phyloP scores from a whole-genome alignment of 1,140 invertebrate genomes.

The Ceratina australensis region DNA sequence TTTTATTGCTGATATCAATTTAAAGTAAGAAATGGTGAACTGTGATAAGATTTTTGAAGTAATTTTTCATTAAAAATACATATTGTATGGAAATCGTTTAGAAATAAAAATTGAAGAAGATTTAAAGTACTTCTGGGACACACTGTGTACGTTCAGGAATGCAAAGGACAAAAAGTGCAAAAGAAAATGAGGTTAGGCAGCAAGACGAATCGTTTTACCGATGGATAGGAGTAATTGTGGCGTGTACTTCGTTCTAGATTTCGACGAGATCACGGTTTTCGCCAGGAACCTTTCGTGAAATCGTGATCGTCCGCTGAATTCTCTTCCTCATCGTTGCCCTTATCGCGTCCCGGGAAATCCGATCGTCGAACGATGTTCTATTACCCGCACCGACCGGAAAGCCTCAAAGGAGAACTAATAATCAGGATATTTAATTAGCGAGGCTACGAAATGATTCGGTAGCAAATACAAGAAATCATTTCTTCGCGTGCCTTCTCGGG shows the following conservation, averaged over 20 bases:
- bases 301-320: slow-evolving; percentile 4
- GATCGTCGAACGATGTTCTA: slow-evolving; percentile 14
- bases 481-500: no score
- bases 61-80: no score
- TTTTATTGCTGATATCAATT: no score
- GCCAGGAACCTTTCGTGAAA: background rate
- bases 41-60: no score
- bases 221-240: slow-evolving; percentile 13
- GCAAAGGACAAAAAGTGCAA: no score
- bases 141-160: background rate
- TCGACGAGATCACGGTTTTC: slow-evolving; percentile 11
- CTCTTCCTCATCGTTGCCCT: background rate
- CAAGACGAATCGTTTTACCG: slow-evolving; percentile 13
- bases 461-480: background rate
- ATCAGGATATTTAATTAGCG: slow-evolving; percentile 16
- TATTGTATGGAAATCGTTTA: no score
- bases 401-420: slow-evolving; percentile 23
- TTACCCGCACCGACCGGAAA: background rate
- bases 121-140: background rate
- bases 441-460: background rate
- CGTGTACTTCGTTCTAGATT: slow-evolving; percentile 18
- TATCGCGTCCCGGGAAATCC: slow-evolving; percentile 8
- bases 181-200: background rate
- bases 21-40: no score
- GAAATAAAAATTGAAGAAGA: background rate